phyloP scores from a whole-genome alignment of 2,888 invertebrate genomes.

The Hyalella azteca region DNA sequence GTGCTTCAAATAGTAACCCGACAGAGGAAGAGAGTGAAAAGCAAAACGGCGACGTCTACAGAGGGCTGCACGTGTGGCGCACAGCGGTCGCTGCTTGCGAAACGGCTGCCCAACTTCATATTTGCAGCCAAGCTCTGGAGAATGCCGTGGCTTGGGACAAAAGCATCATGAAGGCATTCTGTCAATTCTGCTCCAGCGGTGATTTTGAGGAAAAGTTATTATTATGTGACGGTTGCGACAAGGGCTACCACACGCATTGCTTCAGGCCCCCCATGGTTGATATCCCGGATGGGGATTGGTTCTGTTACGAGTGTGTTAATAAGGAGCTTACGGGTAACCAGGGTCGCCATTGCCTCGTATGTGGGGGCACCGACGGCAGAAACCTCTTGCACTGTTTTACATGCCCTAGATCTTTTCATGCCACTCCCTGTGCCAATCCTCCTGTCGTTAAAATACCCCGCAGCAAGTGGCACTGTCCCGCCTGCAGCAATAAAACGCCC shows the following conservation, averaged over 20 bases:
- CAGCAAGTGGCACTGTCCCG: conserved; percentile 88
- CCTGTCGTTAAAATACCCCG: conserved; percentile 76
- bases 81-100: conserved; percentile 83
- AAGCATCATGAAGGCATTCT: conserved; percentile 98
- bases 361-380: conserved; percentile 75
- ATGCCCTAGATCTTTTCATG: conserved; percentile 90
- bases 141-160: conserved; percentile 97
- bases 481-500: conserved; percentile 84
- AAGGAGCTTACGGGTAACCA: conserved; percentile 69
- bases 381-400: conserved; percentile 85
- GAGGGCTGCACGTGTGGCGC: conserved; percentile 79
- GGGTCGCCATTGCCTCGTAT: conserved; percentile 91
- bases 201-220: conserved; percentile 94
- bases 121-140: conserved; percentile 88
- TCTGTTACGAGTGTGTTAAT: conserved; percentile 65
- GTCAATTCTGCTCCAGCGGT: conserved; percentile 95
- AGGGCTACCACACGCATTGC: conserved; percentile 98
- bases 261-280: conserved; percentile 95
- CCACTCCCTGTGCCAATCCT: conserved; percentile 85
- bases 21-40: neutral
- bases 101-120: conserved; percentile 87
- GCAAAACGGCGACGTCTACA: conserved; percentile 59
- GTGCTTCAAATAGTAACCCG: neutral
- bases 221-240: conserved; percentile 96
- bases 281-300: conserved; percentile 97